Evolutionary conservation across 2,888 invertebrate species (phyloP).

Genomic region (Iphiclides podalirius): DNA sequence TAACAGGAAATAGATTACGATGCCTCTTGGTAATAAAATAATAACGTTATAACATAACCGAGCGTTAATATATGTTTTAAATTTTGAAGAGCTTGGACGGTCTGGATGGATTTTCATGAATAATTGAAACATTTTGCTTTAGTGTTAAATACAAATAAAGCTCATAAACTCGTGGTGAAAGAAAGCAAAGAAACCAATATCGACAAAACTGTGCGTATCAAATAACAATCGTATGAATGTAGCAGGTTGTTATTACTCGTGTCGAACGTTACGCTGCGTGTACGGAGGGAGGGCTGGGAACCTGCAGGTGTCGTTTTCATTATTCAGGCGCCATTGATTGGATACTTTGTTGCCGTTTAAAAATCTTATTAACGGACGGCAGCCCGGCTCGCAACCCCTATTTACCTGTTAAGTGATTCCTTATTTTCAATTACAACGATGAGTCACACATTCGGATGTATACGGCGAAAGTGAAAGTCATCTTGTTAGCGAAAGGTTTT

Average conservation of each 20-base stretch:
- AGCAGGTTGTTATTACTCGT: slow-evolving; percentile 38
- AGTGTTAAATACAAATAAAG: no score
- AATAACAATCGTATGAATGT: slow-evolving; percentile 13
- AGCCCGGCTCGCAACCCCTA: slow-evolving; percentile 70
- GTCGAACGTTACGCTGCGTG: slow-evolving; percentile 59
- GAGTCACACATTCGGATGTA: slow-evolving; percentile 64
- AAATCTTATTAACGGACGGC: slow-evolving; percentile 78
- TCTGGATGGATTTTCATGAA: no score
- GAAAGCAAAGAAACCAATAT: no score
- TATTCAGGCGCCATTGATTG: slow-evolving; percentile 79
- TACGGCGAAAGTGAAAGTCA: slow-evolving; percentile 70
- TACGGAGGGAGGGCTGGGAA: slow-evolving; percentile 67
- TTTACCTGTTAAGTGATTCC: slow-evolving; percentile 77
- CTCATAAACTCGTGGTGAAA: no score
- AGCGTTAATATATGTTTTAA: no score
- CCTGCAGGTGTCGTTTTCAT: slow-evolving; percentile 76
- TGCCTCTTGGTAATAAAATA: no score
- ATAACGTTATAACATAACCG: no score
- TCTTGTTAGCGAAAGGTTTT: slow-evolving; percentile 71
- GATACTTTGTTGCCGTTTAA: slow-evolving; percentile 80
- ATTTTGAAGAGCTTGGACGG: no score
- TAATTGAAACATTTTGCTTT: no score
- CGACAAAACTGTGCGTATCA: slow-evolving; percentile 6
- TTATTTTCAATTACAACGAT: slow-evolving; percentile 75
- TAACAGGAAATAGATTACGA: no score